Base-by-base conservation (phyloP, 2,888 invertebrate species). In the Plebejus argus region DNA sequence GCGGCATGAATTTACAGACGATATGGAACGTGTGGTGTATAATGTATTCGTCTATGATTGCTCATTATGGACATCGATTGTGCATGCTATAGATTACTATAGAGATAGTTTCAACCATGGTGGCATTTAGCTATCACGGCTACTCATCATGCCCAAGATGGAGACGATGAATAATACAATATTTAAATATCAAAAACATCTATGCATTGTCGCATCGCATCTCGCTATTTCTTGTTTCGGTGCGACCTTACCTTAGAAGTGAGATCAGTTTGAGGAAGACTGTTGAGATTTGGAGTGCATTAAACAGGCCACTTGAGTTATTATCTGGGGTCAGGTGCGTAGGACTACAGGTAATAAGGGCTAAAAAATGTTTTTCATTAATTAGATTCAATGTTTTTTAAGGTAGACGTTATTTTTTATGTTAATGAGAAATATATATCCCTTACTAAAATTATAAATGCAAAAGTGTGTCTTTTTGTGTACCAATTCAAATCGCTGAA, bases 281-380 rank as follows among this genome's bases (percentile, higher is more conserved):
- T 53, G 53, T 53, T 53, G 53, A 53, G 53, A 53, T 53, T 53
- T 53, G 18, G 53, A 18, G 53, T 53, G 18, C 53, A 53, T 53
- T 53, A 53, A 53, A 53, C 53, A 53, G 53, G 53, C 12, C 18
- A 45, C 33, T 76, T 76, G 39, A 58, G 33, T 76, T 74, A 76
- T 74, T 56, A 53, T 18, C 53, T 53, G 53, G 12, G 45, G 53
- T 53, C 53, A 53, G 49, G 49, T 49, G 49, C 49, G 49, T 49
- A 49, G 15, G 53, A 53, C 53, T 53, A 53, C 53, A 2, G 18
- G 18, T 53, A 53, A 53, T 53, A 18, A 53, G 15, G 53, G 5
- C 4, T 18, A 18, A 45, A 53, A 53, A 53, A 53, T 18, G 15
- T 12, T 1, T 53, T 18, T 53, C 53, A 53, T 18, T 53, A 53